Evolutionary conservation across 2,113 vertebrate species (phyloP), one percentile per base, ranked within the genome.

Genomic region (Crotalus viridis): DNA sequence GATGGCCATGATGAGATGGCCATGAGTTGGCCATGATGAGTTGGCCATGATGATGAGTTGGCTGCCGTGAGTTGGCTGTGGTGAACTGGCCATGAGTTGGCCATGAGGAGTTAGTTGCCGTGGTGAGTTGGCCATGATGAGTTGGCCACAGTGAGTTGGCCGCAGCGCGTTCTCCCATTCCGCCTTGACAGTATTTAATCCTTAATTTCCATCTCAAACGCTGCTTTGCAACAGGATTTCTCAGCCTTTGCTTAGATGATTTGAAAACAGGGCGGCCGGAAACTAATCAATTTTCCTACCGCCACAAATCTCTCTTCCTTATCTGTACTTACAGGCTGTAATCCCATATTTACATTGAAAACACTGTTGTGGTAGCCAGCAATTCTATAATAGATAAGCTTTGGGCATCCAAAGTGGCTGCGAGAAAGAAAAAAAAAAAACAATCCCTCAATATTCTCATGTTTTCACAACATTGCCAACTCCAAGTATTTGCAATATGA

Each of bases 361-460:
- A 10, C 90, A 52, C 92, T 74, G 86, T 19, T 94, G 57, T 43
- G 48, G 46, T 87, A 87, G 46, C 69, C 69, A 89, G 88, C 74
- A 52, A 93, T 85, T 85, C 28, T 93, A 17, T 88, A 39, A 12
- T 17, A 8, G 0, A 46, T 85, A 56, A 55, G 46, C 17, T 92
- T 74, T 81, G 81, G n/a, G 89, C 43, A 19, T 52, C 22, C 48
- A 26, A 0, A 15, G 33, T 0, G 33, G 74, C 26, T 10, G 46
- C 57, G 54, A 0, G 24, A n/a, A 54, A 0, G 24, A n/a, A 64
- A 28, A 26, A 57, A 21, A 81, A 39, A 0, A 4, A 10, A 15
- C 52, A 51, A 81, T 48, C 21, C 19, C 48, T 19, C 54, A 74
- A 91, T 88, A 74, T 87, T 88, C 59, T 48, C 54, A 87, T 15